Evolutionary conservation across 2,113 vertebrate species (phyloP).

Genomic region (Microcebus lehilahytsara): DNA sequence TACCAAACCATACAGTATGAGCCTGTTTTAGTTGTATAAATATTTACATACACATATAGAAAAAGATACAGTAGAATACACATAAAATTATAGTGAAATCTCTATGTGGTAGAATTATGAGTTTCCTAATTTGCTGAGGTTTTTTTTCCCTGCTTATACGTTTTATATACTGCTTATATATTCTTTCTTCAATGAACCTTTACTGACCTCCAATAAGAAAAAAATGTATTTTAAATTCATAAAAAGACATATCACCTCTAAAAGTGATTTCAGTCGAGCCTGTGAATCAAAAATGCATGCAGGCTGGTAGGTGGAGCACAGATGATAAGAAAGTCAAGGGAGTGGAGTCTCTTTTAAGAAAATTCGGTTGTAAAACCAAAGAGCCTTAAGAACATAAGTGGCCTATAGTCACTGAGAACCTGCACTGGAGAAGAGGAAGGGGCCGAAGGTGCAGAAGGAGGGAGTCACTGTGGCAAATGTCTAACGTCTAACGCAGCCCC

Average conservation of each 20-base stretch:
- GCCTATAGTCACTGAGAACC: fast-evolving
- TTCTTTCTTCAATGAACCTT: slow-evolving; percentile 16
- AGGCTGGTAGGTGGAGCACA: neutral
- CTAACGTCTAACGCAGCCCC: neutral
- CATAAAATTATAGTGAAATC: neutral
- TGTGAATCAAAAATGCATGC: neutral
- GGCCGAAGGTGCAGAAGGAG: neutral
- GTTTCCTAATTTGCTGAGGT: neutral
- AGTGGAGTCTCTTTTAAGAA: neutral
- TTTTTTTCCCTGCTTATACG: neutral
- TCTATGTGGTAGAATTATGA: neutral
- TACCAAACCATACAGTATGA: neutral
- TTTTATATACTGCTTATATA: neutral
- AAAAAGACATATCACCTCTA: neutral
- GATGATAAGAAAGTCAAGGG: neutral
- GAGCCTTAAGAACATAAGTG: neutral
- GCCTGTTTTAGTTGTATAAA: neutral
- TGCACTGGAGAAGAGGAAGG: neutral
- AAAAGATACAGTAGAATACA: neutral
- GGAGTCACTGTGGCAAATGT: too few relatives aligned
- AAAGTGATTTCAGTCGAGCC: neutral
- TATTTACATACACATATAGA: neutral
- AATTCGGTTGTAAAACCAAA: neutral
- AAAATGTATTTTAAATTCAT: neutral
- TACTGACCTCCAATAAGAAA: neutral